phyloP scores from a whole-genome alignment of 2,113 vertebrate species.

The Promerops cafer region DNA sequence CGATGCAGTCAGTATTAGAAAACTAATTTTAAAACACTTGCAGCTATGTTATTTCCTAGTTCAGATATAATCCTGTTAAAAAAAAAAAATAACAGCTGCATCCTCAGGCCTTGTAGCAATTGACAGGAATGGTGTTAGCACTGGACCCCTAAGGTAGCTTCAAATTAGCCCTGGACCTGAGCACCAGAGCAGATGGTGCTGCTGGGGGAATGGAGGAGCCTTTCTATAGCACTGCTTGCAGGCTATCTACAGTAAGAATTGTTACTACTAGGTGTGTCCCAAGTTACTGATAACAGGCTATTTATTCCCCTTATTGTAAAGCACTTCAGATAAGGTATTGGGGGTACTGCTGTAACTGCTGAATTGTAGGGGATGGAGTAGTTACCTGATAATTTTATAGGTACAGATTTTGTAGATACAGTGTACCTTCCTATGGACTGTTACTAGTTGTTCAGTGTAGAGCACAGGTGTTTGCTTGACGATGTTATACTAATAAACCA shows the following conservation, averaged over 20 bases:
- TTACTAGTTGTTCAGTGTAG: neutral
- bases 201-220: neutral
- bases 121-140: neutral
- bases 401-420: neutral
- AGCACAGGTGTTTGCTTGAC: neutral
- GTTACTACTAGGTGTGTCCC: neutral
- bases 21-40: neutral
- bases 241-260: neutral
- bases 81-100: neutral
- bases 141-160: neutral
- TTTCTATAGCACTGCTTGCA: neutral
- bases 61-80: neutral
- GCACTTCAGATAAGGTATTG: fast-evolving
- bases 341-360: neutral
- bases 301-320: neutral
- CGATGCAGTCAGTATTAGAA: neutral
- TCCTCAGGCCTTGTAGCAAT: neutral
- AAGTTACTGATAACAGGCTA: neutral
- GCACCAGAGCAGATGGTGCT: neutral
- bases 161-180: neutral
- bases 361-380: neutral
- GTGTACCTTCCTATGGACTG: neutral
- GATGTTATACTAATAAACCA: neutral
- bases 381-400: neutral
- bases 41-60: neutral